Evolutionary conservation across 2,113 vertebrate species (phyloP).

Genomic region (Telmatochromis bifrenatus): DNA sequence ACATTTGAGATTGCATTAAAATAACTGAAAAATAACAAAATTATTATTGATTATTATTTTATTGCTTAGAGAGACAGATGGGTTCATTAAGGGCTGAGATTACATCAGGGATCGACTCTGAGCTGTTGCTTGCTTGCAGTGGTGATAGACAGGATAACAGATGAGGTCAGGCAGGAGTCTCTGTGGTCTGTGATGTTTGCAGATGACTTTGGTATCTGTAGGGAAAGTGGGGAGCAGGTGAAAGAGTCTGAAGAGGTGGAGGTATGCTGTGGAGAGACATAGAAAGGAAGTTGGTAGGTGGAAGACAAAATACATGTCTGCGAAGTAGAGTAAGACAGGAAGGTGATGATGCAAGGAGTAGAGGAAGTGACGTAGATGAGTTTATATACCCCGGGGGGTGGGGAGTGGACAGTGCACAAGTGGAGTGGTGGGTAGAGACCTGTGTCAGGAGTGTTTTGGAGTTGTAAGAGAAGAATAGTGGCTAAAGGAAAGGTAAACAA

Average conservation of each 20-base stretch:
- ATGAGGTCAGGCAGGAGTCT: background rate
- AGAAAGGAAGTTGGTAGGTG: rapidly evolving
- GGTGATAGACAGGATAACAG: background rate
- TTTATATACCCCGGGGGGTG: background rate
- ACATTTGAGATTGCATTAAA: background rate
- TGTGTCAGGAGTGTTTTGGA: background rate
- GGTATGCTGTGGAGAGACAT: background rate
- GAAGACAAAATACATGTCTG: background rate
- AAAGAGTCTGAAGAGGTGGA: background rate
- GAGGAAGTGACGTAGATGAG: background rate
- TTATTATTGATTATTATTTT: background rate
- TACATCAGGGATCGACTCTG: background rate
- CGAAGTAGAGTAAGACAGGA: background rate
- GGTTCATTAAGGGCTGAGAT: background rate
- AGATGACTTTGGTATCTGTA: background rate
- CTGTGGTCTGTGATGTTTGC: background rate
- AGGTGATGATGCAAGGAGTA: background rate
- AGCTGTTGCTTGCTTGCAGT: background rate
- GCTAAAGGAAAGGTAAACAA: background rate
- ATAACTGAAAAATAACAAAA: background rate
- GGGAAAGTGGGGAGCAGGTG: background rate
- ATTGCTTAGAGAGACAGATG: background rate
- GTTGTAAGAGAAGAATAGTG: background rate
- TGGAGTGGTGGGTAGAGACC: background rate
- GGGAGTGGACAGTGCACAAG: background rate